phyloP scores from a whole-genome alignment of 2,888 invertebrate genomes.

The Celastrina argiolus region DNA sequence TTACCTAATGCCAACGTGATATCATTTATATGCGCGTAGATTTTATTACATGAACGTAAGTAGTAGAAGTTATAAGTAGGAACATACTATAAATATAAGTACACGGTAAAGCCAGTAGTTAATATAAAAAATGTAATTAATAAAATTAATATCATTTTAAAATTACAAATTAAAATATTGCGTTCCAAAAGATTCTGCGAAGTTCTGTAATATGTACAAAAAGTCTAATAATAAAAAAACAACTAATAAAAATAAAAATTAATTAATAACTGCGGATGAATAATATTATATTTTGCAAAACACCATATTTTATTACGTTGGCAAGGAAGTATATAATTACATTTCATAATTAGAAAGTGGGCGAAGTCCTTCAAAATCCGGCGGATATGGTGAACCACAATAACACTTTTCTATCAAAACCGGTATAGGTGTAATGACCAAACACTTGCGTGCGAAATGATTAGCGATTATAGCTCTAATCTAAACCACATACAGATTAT shows the following conservation, averaged over 20 bases:
- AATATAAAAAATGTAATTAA: no score
- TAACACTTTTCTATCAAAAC: constrained; percentile 12
- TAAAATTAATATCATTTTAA: no score
- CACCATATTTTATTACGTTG: neutral
- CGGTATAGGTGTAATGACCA: neutral
- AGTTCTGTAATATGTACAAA: no score
- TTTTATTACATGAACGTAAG: no score
- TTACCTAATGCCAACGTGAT: no score
- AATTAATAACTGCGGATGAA: neutral
- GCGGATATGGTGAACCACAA: constrained; percentile 4
- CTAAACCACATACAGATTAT: constrained; percentile 10
- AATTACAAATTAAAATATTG: no score
- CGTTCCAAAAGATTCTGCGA: no score
- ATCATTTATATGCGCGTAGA: no score
- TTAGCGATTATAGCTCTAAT: neutral
- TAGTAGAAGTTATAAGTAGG: no score
- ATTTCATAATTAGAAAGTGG: neutral
- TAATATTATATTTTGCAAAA: neutral
- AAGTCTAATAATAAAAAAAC: no score
- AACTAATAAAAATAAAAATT: neutral
- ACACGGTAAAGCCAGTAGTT: no score
- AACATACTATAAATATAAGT: no score
- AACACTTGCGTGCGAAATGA: constrained; percentile 13
- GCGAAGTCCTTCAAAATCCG: neutral
- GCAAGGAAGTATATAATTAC: neutral